Conservation (phyloP, 1,140 invertebrate genomes). For the Rhagoletis pomonella region DNA sequence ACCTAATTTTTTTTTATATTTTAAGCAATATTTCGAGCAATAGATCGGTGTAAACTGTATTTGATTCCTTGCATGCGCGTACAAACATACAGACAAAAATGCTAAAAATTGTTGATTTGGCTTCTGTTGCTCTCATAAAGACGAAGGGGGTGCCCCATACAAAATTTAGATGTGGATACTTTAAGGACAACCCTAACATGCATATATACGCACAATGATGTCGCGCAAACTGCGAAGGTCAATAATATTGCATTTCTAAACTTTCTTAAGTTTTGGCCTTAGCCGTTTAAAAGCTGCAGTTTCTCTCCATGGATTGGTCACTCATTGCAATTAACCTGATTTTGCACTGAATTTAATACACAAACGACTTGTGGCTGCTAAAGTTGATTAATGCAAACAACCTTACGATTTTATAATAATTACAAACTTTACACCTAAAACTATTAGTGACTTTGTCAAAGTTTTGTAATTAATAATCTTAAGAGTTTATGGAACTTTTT, state of each 20-base stretch:
- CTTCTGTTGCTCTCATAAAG: too few relatives aligned
- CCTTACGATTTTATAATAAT: background rate
- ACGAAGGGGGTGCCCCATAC: too few relatives aligned
- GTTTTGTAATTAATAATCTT: background rate
- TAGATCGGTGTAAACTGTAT: too few relatives aligned
- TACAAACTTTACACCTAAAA: constrained; percentile 4
- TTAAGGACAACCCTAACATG: too few relatives aligned
- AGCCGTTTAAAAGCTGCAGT: background rate
- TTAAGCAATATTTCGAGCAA: too few relatives aligned
- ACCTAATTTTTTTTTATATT: too few relatives aligned
- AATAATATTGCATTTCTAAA: background rate
- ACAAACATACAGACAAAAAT: too few relatives aligned
- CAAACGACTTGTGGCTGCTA: too few relatives aligned
- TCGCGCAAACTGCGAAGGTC: background rate
- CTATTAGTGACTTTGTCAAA: background rate
- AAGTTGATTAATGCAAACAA: background rate
- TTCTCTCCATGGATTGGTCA: background rate
- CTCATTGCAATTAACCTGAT: constrained; percentile 28
- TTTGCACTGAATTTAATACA: background rate
- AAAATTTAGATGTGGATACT: too few relatives aligned
- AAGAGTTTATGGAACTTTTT: background rate
- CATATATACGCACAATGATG: too few relatives aligned
- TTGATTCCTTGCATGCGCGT: too few relatives aligned
- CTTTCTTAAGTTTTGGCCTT: background rate
- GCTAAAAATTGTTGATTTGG: too few relatives aligned